Evolutionary conservation across 2,888 invertebrate genomes (phyloP), one percentile per base, ranked within the genome.

Genomic region (Diabrotica balteata): DNA sequence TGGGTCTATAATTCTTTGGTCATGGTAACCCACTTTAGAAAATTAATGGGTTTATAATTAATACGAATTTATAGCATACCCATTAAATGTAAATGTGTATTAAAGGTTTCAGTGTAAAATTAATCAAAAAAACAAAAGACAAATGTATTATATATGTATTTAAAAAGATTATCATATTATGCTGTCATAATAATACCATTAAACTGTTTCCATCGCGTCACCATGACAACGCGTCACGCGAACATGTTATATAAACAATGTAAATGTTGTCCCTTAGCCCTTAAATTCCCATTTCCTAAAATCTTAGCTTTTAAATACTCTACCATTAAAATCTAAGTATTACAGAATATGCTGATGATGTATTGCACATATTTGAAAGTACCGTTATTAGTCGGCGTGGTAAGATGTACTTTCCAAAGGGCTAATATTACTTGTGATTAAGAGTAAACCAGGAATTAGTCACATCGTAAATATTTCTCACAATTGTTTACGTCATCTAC

Each of bases 401-500:
- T 44, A 57, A 42, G 8, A 8, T 32, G 53, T 17, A 10, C 45
- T 57, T 44, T n/a, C 43, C 11, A 58, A 57, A 57, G 44, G 45
- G 57, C 17, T 44, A 57, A 22, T 42, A n/a, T 49, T 57, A 50
- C 51, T 42, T 60, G 60, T 43, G 11, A 8, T 44, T 63, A 57
- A 54, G 43, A 49, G 42, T 57, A 6, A 17, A 44, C 51, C 55
- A 46, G 45, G 17, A 58, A 63, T 63, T 63, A 57, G 44, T 57
- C 45, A 63, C 22, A 57, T 17, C 42, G 17, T 63, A 63, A 63
- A 63, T 51, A 63, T 63, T 63, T 63, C 43, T n/a, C 57, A 50
- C 51, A 51, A 63, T 63, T 63, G 63, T 63, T 63, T 57, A 63
- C 63, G 63, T 63, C 63, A 63, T 63, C 63, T 63, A 45, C 63